These are phyloP conservation scores for Chionis minor DNA, from an alignment of 2,113 vertebrate species.

Conservation along the genomic window DNA sequence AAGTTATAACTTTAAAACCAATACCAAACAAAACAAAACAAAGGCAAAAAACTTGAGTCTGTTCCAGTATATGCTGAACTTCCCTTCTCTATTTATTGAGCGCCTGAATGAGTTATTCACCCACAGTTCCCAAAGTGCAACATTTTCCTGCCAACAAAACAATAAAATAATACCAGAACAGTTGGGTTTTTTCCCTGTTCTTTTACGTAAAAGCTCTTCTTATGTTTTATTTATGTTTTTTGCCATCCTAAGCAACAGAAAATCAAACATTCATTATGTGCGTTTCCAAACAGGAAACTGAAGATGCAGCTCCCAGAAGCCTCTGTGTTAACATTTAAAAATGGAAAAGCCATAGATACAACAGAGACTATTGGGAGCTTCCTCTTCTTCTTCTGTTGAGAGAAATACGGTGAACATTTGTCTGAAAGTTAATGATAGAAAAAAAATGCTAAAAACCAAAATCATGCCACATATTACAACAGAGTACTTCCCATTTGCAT, in stretches of 20 bases:
- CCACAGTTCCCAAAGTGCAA: not conserved
- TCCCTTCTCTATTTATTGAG: not conserved
- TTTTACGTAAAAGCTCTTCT: not conserved
- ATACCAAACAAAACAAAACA: not conserved
- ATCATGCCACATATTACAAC: not conserved
- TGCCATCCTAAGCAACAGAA: not conserved
- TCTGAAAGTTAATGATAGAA: not conserved
- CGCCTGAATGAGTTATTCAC: slow-evolving; percentile 6
- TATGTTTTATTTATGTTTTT: slow-evolving; percentile 57
- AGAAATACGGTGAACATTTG: not conserved
- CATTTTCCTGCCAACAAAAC: not conserved
- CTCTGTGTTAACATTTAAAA: not conserved
- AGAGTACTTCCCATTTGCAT: not conserved
- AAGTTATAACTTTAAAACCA: not conserved
- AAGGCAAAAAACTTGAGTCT: not conserved
- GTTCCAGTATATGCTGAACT: not conserved
- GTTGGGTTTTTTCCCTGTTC: not conserved
- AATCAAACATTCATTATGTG: slow-evolving; percentile 8
- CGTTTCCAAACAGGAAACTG: slow-evolving; percentile 25
- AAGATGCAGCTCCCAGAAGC: not conserved
- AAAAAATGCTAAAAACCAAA: not conserved
- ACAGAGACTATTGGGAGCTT: not conserved
- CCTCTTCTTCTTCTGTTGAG: not conserved
- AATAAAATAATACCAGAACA: not conserved
- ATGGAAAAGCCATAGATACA: not conserved